phyloP scores from a whole-genome alignment of 2,113 vertebrate species.

The Aspiorhynchus laticeps region DNA sequence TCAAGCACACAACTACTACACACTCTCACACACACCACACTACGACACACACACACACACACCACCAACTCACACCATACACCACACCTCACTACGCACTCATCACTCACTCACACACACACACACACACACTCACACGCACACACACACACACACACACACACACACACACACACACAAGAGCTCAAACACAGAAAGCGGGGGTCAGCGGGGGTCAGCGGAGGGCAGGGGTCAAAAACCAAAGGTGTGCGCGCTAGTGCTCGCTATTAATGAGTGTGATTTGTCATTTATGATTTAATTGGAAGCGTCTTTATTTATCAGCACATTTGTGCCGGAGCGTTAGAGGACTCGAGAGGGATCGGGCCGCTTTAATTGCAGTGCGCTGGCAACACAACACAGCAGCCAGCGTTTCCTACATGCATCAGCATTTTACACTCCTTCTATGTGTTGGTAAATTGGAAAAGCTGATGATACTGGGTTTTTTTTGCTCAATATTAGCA shows the following conservation, averaged over 20 bases:
- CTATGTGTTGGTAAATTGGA: conserved; percentile 33
- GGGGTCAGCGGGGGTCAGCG: background rate
- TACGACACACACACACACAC: conserved; percentile 41
- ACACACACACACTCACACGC: conserved; percentile 49
- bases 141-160: background rate
- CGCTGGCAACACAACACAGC: conserved; percentile 2
- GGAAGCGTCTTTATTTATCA: conserved; percentile 51
- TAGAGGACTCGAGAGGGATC: conserved; percentile 36
- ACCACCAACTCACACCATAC: background rate
- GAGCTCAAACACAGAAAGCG: background rate
- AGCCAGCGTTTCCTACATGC: conserved; percentile 4
- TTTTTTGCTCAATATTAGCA: background rate
- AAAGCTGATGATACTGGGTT: background rate
- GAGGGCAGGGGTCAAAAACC: background rate
- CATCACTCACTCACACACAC: no score
- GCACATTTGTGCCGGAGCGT: background rate
- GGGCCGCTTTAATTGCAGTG: conserved; percentile 56
- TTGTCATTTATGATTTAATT: conserved; percentile 59
- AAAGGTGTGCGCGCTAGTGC: background rate
- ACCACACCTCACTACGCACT: no score
- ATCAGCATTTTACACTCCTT: conserved; percentile 47
- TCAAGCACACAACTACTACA: background rate
- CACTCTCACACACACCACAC: background rate
- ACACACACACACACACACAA: conserved; percentile 18
- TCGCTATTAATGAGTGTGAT: conserved; percentile 55